Evolutionary conservation across 2,888 invertebrate species (phyloP).

Genomic region (Trimorus sp.): DNA sequence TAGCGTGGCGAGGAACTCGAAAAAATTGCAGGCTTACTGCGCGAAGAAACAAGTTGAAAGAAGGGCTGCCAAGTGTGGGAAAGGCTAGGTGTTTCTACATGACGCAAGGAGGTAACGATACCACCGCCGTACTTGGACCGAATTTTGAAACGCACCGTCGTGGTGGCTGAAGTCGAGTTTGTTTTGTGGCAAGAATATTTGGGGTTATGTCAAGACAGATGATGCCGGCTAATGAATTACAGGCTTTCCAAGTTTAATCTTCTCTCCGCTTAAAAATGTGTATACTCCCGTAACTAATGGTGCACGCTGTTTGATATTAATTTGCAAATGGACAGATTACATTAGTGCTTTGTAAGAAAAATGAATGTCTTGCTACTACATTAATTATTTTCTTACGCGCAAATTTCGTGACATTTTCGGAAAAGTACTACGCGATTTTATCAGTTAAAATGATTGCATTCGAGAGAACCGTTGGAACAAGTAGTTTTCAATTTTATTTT

Average conservation of each 20-base stretch:
- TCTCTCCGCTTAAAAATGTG: slow-evolving; percentile 10
- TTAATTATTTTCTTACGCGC: neutral
- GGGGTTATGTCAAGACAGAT: slow-evolving; percentile 29
- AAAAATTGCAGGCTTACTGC: slow-evolving; percentile 76
- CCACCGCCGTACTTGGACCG: slow-evolving; percentile 31
- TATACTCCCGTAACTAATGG: neutral
- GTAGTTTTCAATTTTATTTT: no score
- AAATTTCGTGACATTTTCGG: no score
- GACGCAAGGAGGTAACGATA: slow-evolving; percentile 69
- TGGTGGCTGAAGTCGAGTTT: slow-evolving; percentile 27
- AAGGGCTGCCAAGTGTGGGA: slow-evolving; percentile 75
- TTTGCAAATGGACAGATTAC: neutral
- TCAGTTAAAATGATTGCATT: no score
- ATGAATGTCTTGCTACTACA: neutral
- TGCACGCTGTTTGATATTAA: neutral
- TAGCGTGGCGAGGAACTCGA: slow-evolving; percentile 73
- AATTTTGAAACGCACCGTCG: slow-evolving; percentile 45
- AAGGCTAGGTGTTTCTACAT: slow-evolving; percentile 72
- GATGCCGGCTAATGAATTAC: slow-evolving; percentile 18
- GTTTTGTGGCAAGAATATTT: slow-evolving; percentile 23
- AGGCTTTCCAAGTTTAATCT: neutral
- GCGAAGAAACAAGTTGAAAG: slow-evolving; percentile 68
- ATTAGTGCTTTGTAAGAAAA: neutral
- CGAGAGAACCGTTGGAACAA: no score
- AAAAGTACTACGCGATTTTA: no score